Evolutionary conservation across 2,797 vertebrate species (phyloP), one percentile per base, ranked within the genome.

Genomic region (Hozukius guyotensis): DNA sequence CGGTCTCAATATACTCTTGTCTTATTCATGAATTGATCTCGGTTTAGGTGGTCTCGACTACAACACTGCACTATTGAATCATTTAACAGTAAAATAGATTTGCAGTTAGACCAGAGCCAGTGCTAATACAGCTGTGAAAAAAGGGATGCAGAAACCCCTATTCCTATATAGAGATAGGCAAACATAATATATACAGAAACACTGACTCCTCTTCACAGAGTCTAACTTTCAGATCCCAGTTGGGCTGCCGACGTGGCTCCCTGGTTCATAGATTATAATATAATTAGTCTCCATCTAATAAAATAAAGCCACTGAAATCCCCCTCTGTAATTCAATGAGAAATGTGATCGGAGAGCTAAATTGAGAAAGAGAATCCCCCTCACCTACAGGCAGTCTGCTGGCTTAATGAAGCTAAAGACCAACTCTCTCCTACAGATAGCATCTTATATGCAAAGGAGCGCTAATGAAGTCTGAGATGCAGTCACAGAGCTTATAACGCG

Each of bases 201-300:
- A 29, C 1, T 31, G 57, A n/a, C 31, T 73, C 46, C 38, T 78
- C 73, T 12, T 72, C 36, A 25, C 20, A 6, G 14, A 61, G 24
- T 77, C 24, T 8, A 85, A 80, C 75, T 86, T 86, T 61, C 29
- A 75, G 73, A 67, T 86, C 72, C 59, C 69, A 29, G 53, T 57
- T 57, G 74, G 62, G 32, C 32, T 72, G 18, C 72, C 29, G 2
- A 65, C 2, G n/a, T 31, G 65, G 42, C 71, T 80, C 77, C 82
- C 77, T 20, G 64, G 69, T 78, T 90, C 24, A 78, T 36, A 83
- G 71, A 87, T 80, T 83, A 78, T 62, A 75, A 87, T 73, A 63
- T 75, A 84, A 93, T 90, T 85, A 89, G 82, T 79, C 73, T 85
- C 59, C 67, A 32, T 74, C 81, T 83, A 87, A 88, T 88, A 61